Base-by-base conservation (phyloP, 64 coral and sea anemone genomes). In the Astreopora myriophthalma region DNA sequence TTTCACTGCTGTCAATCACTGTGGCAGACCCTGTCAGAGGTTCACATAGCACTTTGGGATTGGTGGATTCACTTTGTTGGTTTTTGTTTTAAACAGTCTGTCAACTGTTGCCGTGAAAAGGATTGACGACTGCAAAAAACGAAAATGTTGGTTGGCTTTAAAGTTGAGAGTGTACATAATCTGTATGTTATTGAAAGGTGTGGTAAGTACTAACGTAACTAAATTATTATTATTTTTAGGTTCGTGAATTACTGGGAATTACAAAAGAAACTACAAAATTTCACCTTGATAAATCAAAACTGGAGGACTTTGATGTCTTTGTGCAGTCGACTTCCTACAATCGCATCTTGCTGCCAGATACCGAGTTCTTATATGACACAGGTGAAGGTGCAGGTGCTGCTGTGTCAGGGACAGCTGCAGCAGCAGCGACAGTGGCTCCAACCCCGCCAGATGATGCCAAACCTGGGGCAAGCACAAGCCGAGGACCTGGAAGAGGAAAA, bases 301-400 rank as follows among this genome's bases (percentile, higher is more conserved):
- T 99, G 24, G 68, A 93, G 73, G 97, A 99, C 58, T 99, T 99
- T 95, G 97, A 99, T 94, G 91, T 99, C 13, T 99, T 99, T 88
- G 69, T 99, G 3, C 97, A 99, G 68, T 99, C 97, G 71, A 99
- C 97, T 26, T 99, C 97, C 0, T 99, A 99, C 68, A 99, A 99
- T 68, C 87, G 97, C 25, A 57, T 94, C 55, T 87, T 99, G 19
- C 19, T 99, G 23, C 87, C 94, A 74, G 90, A 96, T 46, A 95
- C 94, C 34, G 97, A 99, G 52, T 99, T 99, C 28, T 68, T 99
- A 34, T 99, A 96, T 93, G 97, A 99, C 39, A 91, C 97, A 70
- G 87, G 84, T 17, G 70, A 87, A 90, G 48, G 17, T 46, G 69
- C n/a, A n/a, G n/a, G 31, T 4, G 22, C 62, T 30, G 55, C 51